A percentile compares a stretch with the other conserved stretches of the same genome.
Evolutionary conservation across 2,888 invertebrate species (phyloP).

Genomic region (Rhamphomyia laevipes): DNA sequence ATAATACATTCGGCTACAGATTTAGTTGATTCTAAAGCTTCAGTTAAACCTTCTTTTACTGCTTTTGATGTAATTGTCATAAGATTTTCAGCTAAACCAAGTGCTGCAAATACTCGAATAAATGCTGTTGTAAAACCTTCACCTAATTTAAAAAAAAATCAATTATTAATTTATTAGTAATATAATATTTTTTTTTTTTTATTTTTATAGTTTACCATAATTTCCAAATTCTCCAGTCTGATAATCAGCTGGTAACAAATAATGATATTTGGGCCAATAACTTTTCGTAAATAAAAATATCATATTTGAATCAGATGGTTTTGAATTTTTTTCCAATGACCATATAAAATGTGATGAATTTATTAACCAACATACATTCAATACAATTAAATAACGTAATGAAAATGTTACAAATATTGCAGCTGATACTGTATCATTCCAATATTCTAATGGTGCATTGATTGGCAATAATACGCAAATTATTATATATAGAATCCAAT

Average conservation of each 20-base stretch:
- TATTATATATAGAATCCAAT: slow-evolving; percentile 52
- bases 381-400: slow-evolving; percentile 50
- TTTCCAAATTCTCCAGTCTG: slow-evolving; percentile 71
- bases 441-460: slow-evolving; percentile 68
- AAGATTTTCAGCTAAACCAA: slow-evolving; percentile 52
- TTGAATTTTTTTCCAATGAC: slow-evolving; percentile 62
- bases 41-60: slow-evolving; percentile 51
- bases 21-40: slow-evolving; percentile 43
- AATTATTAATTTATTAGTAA: background rate
- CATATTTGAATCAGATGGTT: slow-evolving; percentile 55
- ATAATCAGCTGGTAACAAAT: slow-evolving; percentile 65
- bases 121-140: slow-evolving; percentile 52
- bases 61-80: slow-evolving; percentile 50
- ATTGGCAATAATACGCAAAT: slow-evolving; percentile 56
- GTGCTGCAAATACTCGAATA: slow-evolving; percentile 56
- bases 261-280: slow-evolving; percentile 74
- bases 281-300: slow-evolving; percentile 64
- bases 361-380: slow-evolving; percentile 58
- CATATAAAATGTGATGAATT: slow-evolving; percentile 62
- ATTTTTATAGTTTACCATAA: slow-evolving; percentile 41
- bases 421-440: slow-evolving; percentile 54
- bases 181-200: background rate
- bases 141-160: slow-evolving; percentile 29
- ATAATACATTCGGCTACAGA: slow-evolving; percentile 46
- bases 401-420: slow-evolving; percentile 56